phyloP scores from a whole-genome alignment of 2,888 invertebrate species.

The Pardosa pseudoannulata region DNA sequence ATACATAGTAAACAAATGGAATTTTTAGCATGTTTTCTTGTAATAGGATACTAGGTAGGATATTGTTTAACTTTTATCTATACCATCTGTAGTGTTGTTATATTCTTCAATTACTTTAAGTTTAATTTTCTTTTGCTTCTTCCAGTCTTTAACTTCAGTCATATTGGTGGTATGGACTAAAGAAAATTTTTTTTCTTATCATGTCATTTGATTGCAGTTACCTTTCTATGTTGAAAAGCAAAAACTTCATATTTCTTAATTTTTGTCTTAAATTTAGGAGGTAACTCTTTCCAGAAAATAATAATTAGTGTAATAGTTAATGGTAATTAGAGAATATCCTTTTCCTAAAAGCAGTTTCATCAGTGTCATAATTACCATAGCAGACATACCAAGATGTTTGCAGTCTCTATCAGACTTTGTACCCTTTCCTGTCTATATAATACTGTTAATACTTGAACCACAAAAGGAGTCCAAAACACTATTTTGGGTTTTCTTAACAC shows the following conservation, averaged over 20 bases:
- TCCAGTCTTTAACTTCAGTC: conserved; percentile 2
- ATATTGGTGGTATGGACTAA: conserved; percentile 2
- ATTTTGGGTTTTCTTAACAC: too few relatives aligned
- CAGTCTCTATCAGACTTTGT: conserved; percentile 8
- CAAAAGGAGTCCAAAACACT: too few relatives aligned
- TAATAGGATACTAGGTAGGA: too few relatives aligned
- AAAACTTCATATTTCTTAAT: conserved; percentile 16
- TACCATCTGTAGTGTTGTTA: too few relatives aligned
- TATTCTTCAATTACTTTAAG: too few relatives aligned
- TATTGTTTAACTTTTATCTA: too few relatives aligned
- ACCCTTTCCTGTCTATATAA: conserved; percentile 29
- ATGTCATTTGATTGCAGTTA: conserved; percentile 11
- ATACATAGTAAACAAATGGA: too few relatives aligned
- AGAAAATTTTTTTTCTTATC: background rate
- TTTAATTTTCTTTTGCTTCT: too few relatives aligned
- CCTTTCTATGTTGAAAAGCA: conserved; percentile 10
- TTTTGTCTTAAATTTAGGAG: background rate
- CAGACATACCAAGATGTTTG: conserved; percentile 23
- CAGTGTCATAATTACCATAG: conserved; percentile 13
- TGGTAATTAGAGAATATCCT: background rate
- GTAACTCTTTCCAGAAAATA: conserved; percentile 1
- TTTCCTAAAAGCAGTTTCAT: conserved; percentile 37
- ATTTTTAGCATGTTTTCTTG: too few relatives aligned
- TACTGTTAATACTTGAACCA: conserved; percentile 23
- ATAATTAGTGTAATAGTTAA: conserved; percentile 6